Evolutionary conservation across 2,797 vertebrate species (phyloP), one percentile per base, ranked within the genome.

Genomic region (Diplodus sargus): DNA sequence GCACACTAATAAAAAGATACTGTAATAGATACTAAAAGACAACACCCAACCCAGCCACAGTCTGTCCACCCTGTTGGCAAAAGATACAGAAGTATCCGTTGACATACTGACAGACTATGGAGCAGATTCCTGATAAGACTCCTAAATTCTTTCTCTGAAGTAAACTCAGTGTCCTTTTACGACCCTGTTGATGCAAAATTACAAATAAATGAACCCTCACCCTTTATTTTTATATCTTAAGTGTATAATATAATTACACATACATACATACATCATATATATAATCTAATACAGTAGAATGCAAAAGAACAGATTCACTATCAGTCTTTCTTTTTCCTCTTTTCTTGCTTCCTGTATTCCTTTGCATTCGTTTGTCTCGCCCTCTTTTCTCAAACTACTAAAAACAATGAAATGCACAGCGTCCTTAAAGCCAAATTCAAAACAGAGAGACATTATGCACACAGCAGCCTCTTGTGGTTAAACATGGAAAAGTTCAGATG

Each of bases 401-500:
- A 5, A 56, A 70, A 42, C 14, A 53, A n/a, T n/a, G 67, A 7
- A 39, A 28, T 20, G 15, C 39, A 28, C 30, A 58, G 7, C 48
- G 48, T 11, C 39, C 17, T 78, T 39, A 1, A 39, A 45, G n/a
- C 17, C 16, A 23, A 18, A 2, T 10, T 57, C 22, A 4, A 23
- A 5, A 30, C 30, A 15, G 2, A 48, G 20, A 43, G 49, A 20
- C 18, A 1, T 63, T 17, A 11, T 81, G 79, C 61, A 42, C 6
- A 79, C 42, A 90, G 89, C 80, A 58, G 10, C 88, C 90, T 89
- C 92, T 80, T 89, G 90, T 91, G 92, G 90, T 51, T 15, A 70
- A 81, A 67, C 0, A 28, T 43, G 71, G 30, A 78, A 79, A 48
- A 62, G 39, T 69, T 74, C 28, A 39, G 5, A 52, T 56, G 25